Evolutionary conservation across 2,797 vertebrate species (phyloP).

Genomic region (Pteropus rufus): DNA sequence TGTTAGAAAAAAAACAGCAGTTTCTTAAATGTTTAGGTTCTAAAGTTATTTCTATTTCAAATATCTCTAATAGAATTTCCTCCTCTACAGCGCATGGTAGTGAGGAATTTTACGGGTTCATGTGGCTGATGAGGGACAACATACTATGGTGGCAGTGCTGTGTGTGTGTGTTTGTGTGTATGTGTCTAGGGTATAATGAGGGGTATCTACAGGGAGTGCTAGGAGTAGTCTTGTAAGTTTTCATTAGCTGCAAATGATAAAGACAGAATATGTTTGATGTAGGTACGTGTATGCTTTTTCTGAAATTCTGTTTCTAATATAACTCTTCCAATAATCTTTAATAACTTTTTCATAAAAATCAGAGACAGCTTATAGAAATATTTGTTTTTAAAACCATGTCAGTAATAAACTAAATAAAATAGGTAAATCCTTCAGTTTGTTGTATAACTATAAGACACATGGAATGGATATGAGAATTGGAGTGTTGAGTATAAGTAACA

Average conservation of each 20-base stretch:
- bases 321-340: neutral
- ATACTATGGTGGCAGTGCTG: too few relatives aligned
- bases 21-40: neutral
- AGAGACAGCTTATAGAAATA: neutral
- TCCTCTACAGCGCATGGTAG: neutral
- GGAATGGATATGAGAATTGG: neutral
- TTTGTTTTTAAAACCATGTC: conserved; percentile 16
- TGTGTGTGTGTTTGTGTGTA: too few relatives aligned
- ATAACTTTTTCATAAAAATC: conserved; percentile 22
- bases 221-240: neutral
- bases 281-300: neutral
- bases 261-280: neutral
- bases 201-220: neutral
- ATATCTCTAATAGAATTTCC: neutral
- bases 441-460: neutral
- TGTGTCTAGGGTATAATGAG: neutral
- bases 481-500: neutral
- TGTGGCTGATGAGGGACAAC: neutral
- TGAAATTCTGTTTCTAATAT: conserved; percentile 1
- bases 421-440: neutral
- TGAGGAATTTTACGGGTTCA: conserved; percentile 25
- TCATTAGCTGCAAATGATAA: neutral
- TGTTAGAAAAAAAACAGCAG: neutral
- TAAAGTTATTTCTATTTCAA: conserved; percentile 2
- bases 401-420: neutral